Evolutionary conservation across 37 sponge, comb jelly and placozoan genomes (phyloP), one percentile per base, ranked within the genome.

Genomic region (Spongia lamella): DNA sequence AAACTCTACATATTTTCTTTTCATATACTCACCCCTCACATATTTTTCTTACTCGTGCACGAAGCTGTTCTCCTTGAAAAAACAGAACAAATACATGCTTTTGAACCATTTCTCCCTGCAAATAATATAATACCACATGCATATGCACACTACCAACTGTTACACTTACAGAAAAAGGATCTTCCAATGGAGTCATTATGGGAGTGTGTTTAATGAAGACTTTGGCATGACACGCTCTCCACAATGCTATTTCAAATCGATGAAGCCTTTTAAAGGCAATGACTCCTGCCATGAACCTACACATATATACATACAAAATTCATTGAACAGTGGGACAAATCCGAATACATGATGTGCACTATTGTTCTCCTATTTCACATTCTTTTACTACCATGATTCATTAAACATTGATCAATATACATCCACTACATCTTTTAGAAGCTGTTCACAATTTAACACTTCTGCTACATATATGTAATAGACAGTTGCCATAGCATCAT

Each of bases 51-150:
- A 92, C 89, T 36, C 89, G 79, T 36, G 64, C 39, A 54, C 82
- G 69, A 62, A 92, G 79, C 68, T 92, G 89, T 66, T 92, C 93
- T 65, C 93, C 93, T 70, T 88, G 86, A 79, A 92, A 92, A 83
- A 89, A 92, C 51, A 92, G 58, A 17, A 92, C 77, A 64, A 92
- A 92, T 54, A 88, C 89, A 53, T 68, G 60, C 70, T 92, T 92
- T 73, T 70, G 37, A 20, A 92, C 74, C 31, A 43, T 56, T 33
- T 88, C 82, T 2, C 90, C 90, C 90, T 89, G 50, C 38, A 66
- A n/a, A 47, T n/a, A n/a, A n/a, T 1, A 21, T 19, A 37, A 19
- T 40, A 11, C 2, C 34, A 53, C 56, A 54, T 1, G 32, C 16
- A 53, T 4, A 9, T 25, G 36, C 29, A 70, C 52, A n/a, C n/a